Percentiles rank a stretch among this genome's conserved stretches.
Evolutionary conservation across 2,113 vertebrate genomes (phyloP).

Genomic region (Lethenteron reissneri): DNA sequence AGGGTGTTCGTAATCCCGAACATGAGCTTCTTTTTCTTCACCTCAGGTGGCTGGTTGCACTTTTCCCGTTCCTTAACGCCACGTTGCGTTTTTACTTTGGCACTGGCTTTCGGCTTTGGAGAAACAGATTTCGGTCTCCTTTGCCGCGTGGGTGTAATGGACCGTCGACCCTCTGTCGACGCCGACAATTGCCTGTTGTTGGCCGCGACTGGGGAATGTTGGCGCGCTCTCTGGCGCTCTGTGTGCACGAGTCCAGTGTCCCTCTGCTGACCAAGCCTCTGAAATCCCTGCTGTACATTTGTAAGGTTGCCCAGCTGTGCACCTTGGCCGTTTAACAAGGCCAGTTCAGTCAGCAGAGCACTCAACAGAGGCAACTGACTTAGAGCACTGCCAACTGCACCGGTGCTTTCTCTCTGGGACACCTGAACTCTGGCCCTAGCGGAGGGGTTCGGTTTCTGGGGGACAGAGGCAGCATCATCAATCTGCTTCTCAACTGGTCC

Average conservation of each 20-base stretch:
- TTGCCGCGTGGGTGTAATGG: conserved; percentile 9
- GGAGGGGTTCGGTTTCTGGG: too few species aligned
- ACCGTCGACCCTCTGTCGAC: conserved; percentile 8
- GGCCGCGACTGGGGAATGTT: not conserved
- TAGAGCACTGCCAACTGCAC: conserved; percentile 14
- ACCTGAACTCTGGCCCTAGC: too few species aligned
- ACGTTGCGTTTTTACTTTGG: conserved; percentile 12
- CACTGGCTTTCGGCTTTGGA: conserved; percentile 2
- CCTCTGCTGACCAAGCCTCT: too few species aligned
- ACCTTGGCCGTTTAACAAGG: conserved; percentile 23
- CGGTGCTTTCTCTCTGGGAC: too few species aligned
- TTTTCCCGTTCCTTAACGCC: conserved; percentile 13
- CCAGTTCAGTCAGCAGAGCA: conserved; percentile 47
- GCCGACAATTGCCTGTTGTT: not conserved
- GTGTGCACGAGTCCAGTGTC: too few species aligned
- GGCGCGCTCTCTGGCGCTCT: too few species aligned
- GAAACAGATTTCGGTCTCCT: conserved; percentile 9
- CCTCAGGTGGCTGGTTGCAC: conserved; percentile 12
- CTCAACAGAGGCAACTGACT: conserved; percentile 47
- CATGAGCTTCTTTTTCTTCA: conserved; percentile 20
- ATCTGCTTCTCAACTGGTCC: too few species aligned
- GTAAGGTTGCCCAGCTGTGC: conserved; percentile 8
- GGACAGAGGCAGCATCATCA: too few species aligned
- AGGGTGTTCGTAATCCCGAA: conserved; percentile 55
- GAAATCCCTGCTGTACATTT: too few species aligned